A percentile compares a stretch with the other conserved stretches of the same genome.
These are phyloP conservation scores for Phacellophora camtschatica DNA, from an alignment of 30 jellyfish, hydroid and myxozoan genomes.

Conservation along the genomic window DNA sequence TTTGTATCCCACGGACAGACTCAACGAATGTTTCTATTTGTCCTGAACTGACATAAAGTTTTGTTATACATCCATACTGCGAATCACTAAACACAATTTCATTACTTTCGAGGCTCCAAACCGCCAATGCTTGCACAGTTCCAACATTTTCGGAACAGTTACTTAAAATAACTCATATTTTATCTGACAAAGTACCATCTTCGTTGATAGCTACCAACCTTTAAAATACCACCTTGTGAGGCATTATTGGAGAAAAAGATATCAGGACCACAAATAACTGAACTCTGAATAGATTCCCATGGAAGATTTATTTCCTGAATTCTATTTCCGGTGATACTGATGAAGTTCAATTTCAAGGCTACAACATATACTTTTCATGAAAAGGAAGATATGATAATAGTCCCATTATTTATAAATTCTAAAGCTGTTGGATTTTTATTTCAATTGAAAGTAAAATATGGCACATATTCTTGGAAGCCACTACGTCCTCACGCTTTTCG, in stretches of 20 bases:
- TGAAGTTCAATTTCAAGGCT: not conserved
- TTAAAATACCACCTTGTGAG: not conserved
- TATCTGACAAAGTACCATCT: slow-evolving; percentile 26
- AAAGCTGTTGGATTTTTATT: slow-evolving; percentile 17
- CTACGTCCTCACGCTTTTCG: not conserved
- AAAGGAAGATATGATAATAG: slow-evolving; percentile 3
- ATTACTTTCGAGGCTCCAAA: slow-evolving; percentile 3
- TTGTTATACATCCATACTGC: slow-evolving; percentile 24
- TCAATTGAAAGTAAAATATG: slow-evolving; percentile 23
- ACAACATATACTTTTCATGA: slow-evolving; percentile 15
- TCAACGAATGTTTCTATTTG: slow-evolving; percentile 3
- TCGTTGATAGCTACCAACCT: no score
- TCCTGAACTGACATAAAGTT: slow-evolving; percentile 10
- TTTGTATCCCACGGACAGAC: not conserved
- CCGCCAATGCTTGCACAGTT: slow-evolving; percentile 41
- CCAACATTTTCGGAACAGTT: slow-evolving; percentile 18
- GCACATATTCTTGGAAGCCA: slow-evolving; percentile 1
- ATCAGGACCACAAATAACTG: not conserved
- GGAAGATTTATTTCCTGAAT: slow-evolving; percentile 3
- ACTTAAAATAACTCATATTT: not conserved
- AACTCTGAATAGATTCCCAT: slow-evolving; percentile 7
- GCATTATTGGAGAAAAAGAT: not conserved
- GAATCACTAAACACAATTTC: slow-evolving; percentile 25
- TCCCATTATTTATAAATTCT: not conserved
- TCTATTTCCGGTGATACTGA: not conserved